A percentile compares a stretch with the other conserved stretches of the same genome.
phyloP scores from a whole-genome alignment of 2,888 invertebrate species.

The Acronicta aceris region DNA sequence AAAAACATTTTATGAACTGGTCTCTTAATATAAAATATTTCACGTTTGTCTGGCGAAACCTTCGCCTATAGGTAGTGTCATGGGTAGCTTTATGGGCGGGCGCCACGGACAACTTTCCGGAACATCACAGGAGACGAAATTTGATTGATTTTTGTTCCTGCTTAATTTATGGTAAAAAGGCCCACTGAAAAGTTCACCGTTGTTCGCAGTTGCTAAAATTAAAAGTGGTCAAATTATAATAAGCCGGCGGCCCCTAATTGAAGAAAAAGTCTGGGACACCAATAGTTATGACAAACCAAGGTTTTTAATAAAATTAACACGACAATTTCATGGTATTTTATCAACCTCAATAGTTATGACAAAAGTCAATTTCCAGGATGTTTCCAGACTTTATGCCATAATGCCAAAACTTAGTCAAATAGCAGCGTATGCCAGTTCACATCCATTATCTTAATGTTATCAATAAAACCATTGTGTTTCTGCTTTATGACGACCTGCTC shows the following conservation, averaged over 20 bases:
- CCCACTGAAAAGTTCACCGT: slow-evolving; percentile 36
- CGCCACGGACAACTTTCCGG: slow-evolving; percentile 26
- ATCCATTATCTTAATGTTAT: slow-evolving; percentile 82
- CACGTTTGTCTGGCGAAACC: neutral
- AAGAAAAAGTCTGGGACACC: slow-evolving; percentile 11
- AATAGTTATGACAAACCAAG: no score
- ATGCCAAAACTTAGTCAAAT: slow-evolving; percentile 74
- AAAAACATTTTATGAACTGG: neutral
- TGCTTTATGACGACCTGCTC: slow-evolving; percentile 78
- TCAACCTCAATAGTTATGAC: neutral
- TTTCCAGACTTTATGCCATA: slow-evolving; percentile 48
- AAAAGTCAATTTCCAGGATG: neutral
- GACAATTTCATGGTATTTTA: no score
- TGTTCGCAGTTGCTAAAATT: slow-evolving; percentile 30
- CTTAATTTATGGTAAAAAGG: slow-evolving; percentile 48
- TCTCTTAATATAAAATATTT: neutral
- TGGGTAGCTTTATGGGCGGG: slow-evolving; percentile 20
- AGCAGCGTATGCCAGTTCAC: slow-evolving; percentile 73
- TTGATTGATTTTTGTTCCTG: slow-evolving; percentile 45
- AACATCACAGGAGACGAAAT: slow-evolving; percentile 29
- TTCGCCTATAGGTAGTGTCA: neutral
- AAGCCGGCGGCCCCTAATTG: slow-evolving; percentile 13
- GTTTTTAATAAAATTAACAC: neutral
- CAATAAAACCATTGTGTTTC: slow-evolving; percentile 85
- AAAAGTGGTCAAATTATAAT: slow-evolving; percentile 18